These are phyloP conservation scores for Rhinatrema bivittatum DNA, from an alignment of 2,797 vertebrate species.

Conservation along the genomic window DNA sequence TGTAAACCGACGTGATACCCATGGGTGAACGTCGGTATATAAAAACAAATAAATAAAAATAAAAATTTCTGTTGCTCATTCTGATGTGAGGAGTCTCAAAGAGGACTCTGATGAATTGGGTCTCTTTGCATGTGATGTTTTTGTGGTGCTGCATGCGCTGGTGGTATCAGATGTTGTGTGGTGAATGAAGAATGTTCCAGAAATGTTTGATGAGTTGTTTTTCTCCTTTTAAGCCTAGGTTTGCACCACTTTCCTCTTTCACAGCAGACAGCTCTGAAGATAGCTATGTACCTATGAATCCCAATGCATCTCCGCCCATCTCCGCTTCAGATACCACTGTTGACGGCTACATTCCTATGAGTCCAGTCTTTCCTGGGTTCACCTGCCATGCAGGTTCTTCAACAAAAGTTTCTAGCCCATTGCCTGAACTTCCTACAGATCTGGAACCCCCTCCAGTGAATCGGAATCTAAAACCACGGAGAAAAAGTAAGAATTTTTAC, in stretches of 20 bases:
- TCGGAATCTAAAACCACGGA: conserved; percentile 86
- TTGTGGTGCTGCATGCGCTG: too few relatives aligned
- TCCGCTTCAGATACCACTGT: conserved; percentile 33
- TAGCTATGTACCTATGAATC: conserved; percentile 82
- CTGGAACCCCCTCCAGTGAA: conserved; percentile 86
- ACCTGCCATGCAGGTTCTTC: conserved; percentile 35
- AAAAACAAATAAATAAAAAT: too few relatives aligned
- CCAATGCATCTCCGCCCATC: conserved; percentile 50
- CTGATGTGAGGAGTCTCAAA: too few relatives aligned
- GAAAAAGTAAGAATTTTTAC: conserved; percentile 65
- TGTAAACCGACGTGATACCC: too few relatives aligned
- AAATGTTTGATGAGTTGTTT: conserved; percentile 9
- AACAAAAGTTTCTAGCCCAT: conserved; percentile 44
- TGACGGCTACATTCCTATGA: conserved; percentile 93
- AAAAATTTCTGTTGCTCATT: too few relatives aligned
- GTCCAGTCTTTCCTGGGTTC: conserved; percentile 51
- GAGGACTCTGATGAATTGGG: too few relatives aligned
- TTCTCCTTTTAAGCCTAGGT: conserved; percentile 57
- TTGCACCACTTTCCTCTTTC: conserved; percentile 43
- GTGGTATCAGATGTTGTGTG: too few relatives aligned
- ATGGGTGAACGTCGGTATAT: too few relatives aligned
- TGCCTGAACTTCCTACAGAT: conserved; percentile 55
- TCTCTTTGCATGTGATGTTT: too few relatives aligned
- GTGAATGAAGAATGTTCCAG: too few relatives aligned
- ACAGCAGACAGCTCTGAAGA: conserved; percentile 52